Percentiles rank a stretch among this genome's conserved stretches.
phyloP scores from a whole-genome alignment of 2,797 vertebrate species.

The Muscicapa striata region DNA sequence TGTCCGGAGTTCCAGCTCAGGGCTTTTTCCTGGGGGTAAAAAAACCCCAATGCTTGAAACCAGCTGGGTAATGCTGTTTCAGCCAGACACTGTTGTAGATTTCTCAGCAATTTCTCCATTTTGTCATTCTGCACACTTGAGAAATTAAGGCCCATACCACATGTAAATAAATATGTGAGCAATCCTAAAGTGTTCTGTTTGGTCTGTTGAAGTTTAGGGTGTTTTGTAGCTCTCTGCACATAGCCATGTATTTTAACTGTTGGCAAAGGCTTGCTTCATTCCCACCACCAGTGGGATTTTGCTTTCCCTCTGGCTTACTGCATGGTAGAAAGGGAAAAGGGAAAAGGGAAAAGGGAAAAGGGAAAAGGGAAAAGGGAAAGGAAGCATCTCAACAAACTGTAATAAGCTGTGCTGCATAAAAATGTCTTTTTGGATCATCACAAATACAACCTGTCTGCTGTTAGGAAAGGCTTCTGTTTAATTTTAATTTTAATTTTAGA shows the following conservation, averaged over 20 bases:
- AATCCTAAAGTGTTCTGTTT: not conserved
- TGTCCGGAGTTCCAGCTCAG: not conserved
- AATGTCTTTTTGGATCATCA: not conserved
- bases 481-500: not conserved
- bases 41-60: not conserved
- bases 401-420: not conserved
- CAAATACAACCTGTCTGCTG: not conserved
- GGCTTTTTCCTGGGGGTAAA: not conserved
- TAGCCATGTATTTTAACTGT: not conserved
- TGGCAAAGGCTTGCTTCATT: not conserved
- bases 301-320: not conserved
- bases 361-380: not conserved
- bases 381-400: not conserved
- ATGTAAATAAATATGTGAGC: not conserved
- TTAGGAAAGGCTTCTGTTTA: not conserved
- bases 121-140: not conserved
- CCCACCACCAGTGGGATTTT: not conserved
- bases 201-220: not conserved
- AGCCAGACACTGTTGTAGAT: not conserved
- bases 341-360: not conserved
- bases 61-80: not conserved
- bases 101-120: not conserved
- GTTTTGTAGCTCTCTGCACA: not conserved
- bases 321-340: not conserved
- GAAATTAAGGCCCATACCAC: not conserved